phyloP scores from a whole-genome alignment of 2,888 invertebrate genomes.

The Catocala sponsa region DNA sequence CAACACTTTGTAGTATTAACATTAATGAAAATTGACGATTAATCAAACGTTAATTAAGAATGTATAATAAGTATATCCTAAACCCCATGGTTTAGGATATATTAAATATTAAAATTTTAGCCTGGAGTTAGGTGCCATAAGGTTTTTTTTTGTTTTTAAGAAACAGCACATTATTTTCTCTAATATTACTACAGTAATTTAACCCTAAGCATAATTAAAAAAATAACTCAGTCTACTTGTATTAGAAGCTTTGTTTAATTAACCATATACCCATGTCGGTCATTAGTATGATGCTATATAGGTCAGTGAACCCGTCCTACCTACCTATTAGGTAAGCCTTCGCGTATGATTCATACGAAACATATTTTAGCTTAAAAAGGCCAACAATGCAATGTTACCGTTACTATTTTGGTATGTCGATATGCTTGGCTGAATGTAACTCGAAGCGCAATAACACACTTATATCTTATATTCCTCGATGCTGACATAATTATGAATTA shows the following conservation, averaged over 20 bases:
- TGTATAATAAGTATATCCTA: no score
- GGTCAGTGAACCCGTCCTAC: slow-evolving; percentile 49
- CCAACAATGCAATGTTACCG: slow-evolving; percentile 49
- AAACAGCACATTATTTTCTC: no score
- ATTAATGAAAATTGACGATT: no score
- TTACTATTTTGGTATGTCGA: slow-evolving; percentile 41
- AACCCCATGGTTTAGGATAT: no score
- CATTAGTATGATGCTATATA: slow-evolving; percentile 42
- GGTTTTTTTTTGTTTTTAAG: no score
- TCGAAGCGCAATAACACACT: not conserved
- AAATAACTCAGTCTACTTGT: slow-evolving; percentile 17
- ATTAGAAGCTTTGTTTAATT: slow-evolving; percentile 43
- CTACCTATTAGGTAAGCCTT: slow-evolving; percentile 38
- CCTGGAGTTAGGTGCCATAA: no score
- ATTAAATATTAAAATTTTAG: no score
- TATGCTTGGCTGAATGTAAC: slow-evolving; percentile 39
- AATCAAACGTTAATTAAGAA: no score
- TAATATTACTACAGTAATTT: no score
- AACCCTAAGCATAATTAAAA: not conserved
- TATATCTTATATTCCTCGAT: no score
- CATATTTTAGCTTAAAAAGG: slow-evolving; percentile 37
- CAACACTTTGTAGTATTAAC: no score
- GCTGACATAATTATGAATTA: no score
- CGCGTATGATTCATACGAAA: slow-evolving; percentile 45
- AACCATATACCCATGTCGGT: slow-evolving; percentile 39